Percentiles rank a stretch among this genome's conserved stretches.
phyloP scores from a whole-genome alignment of 2,797 vertebrate genomes.

The Muraenolepis orangiensis region DNA sequence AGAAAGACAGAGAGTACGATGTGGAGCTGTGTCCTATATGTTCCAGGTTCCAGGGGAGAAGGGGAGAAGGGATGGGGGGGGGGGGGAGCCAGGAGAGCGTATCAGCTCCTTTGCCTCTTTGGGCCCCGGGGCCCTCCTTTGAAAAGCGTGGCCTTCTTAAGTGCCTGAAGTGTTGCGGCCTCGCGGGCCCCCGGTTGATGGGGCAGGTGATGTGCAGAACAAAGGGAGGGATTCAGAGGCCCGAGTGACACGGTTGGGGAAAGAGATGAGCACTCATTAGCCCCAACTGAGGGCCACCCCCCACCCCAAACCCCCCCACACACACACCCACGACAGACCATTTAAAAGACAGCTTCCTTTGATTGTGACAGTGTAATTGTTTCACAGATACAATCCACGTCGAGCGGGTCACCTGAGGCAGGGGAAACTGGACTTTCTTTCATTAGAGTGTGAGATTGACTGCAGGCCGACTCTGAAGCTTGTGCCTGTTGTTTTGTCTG shows the following conservation, averaged over 20 bases:
- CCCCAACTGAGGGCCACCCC: conserved; percentile 63
- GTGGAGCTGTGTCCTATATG: background rate
- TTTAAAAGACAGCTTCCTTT: conserved; percentile 82
- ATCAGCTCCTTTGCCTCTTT: conserved; percentile 54
- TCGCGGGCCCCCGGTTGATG: conserved; percentile 80
- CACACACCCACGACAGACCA: conserved; percentile 66
- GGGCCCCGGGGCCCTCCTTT: conserved; percentile 42
- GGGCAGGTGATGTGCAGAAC: conserved; percentile 81
- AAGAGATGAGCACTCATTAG: conserved; percentile 82
- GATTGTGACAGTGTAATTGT: conserved; percentile 90
- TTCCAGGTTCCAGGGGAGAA: no score
- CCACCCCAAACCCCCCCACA: no score
- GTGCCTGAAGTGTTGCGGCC: conserved; percentile 79
- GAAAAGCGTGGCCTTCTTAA: conserved; percentile 73
- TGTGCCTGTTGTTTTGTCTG: conserved; percentile 70
- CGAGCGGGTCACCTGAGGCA: conserved; percentile 75
- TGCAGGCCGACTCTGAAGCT: conserved; percentile 73
- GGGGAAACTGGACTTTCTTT: conserved; percentile 84
- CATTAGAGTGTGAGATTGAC: conserved; percentile 79
- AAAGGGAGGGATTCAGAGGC: conserved; percentile 79
- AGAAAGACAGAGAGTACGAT: conserved; percentile 29
- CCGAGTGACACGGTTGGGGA: conserved; percentile 77
- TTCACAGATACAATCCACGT: conserved; percentile 79
- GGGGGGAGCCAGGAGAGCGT: conserved; percentile 31
- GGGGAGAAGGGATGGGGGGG: conserved; percentile 31